Evolutionary conservation across 2,888 invertebrate species (phyloP), one percentile per base, ranked within the genome.

Genomic region (Strigamia transsilvanica): DNA sequence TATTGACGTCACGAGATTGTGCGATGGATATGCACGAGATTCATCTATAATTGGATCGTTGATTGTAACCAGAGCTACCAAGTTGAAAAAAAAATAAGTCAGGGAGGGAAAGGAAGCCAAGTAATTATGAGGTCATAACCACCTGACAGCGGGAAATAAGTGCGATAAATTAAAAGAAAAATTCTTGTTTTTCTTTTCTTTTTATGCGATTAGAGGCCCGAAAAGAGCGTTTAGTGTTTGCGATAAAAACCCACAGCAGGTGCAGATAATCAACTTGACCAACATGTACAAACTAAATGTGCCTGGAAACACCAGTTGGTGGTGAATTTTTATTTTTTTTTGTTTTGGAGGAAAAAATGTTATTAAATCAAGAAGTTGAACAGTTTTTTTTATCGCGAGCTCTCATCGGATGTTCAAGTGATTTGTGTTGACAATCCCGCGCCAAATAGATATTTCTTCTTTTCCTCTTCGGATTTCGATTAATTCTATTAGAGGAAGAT

Each of bases 221-320:
- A 56, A 56, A 56, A 56, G 3, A n/a, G 18, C 56, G 21, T 21
- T 56, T 18, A n/a, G 9, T 56, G 1, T 56, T 7, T 10, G n/a
- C n/a, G 56, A 56, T 18, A 56, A 18, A 56, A 18, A 18, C 56
- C 56, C 4, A 4, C 56, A 56, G 18, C 56, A 56, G 56, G n/a
- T 56, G 56, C 56, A 56, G 56, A 18, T 56, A 56, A 56, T 56
- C 56, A 56, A 4, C 18, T 56, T 56, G 56, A 56, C 56, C 56
- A 56, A 56, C 56, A 56, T 5, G 9, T 9, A 18, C 6, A 6
- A 18, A 56, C 15, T 21, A 56, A 18, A 56, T 56, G 9, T 21
- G 38, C 4, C n/a, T 18, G 18, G 3, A 18, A 56, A 18, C 18
- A 15, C 13, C 15, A 15, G 13, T 46, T 46, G 4, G 56, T 46